Evolutionary conservation across 2,797 vertebrate species (phyloP), one percentile per base, ranked within the genome.

Genomic region (Ptychadena robeensis): DNA sequence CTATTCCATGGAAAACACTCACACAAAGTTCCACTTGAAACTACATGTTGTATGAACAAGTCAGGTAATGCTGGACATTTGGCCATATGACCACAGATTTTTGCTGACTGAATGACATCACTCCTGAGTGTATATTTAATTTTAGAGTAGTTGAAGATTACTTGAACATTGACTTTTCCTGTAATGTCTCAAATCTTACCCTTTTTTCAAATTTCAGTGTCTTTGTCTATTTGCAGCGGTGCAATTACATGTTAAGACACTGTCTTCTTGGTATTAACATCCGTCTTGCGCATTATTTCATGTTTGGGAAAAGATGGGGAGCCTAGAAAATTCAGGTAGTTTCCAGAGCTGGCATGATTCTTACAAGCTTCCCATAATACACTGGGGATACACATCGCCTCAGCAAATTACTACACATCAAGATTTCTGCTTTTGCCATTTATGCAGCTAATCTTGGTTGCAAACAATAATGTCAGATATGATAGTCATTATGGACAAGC

Each of bases 241-340:
- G 2, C 22, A 9, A 32, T 65, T 44, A 18, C 74, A 12, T 65
- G 37, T 40, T 27, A n/a, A 27, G 61, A 11, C 44, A 63, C 48
- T 66, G 30, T 37, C 70, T 73, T 48, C 25, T 27, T 61, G n/a
- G 7, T 53, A 10, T 61, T 63, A 37, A 27, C 76, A 68, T 28
- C 18, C 37, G 44, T 73, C 9, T 25, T 14, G 65, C 14, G 44
- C 28, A 53, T 53, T 48, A 4, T 25, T 34, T 32, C 53, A 78
- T 12, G 48, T 61, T 27, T 40, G 32, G 76, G 40, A 73, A 73
- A 31, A 66, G 28, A 79, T 73, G 32, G 75, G 61, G 76, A 38
- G 30, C 63, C 38, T 68, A 59, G 34, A 83, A 83, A 79, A 73
- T 71, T 83, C 82, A 79, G 82, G 82, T 83, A 40, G 75, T 83